Base-by-base conservation (phyloP, 2,888 invertebrate species). In the Cosmopolites sordidus region DNA sequence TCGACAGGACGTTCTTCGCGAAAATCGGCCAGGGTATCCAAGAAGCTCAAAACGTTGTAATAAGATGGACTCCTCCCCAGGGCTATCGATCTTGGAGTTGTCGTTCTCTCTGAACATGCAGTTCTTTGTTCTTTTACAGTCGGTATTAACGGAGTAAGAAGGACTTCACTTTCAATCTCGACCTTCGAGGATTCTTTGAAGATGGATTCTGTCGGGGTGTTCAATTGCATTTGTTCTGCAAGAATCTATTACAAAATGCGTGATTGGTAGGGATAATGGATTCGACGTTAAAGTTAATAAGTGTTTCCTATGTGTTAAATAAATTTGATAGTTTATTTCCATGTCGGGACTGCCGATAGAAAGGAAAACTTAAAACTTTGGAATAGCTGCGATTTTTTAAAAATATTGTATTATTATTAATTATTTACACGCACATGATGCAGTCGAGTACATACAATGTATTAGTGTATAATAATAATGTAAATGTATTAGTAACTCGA, bases 71-170 rank as follows among this genome's bases (percentile, higher is more conserved):
- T 62, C 41, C 44, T 37, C 22, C 58, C 41, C 16, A 58, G 48
- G 45, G 11, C 38, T 5, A 33, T 38, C 1, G 33, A 27, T 56
- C 42, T 39, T 18, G 18, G 43, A 14, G 37, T 51, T 11, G 12
- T 15, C 12, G 2, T 37, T n/a, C 8, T 48, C 42, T 11, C 54
- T 39, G 16, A n/a, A 12, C 4, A 18, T 12, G 16, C 43, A 16
- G 53, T 55, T 16, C 61, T 51, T 41, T 57, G 56, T 17, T 62
- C 59, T 51, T 61, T 62, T 5, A 65, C 59, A 2, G 61, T 63
- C 14, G 60, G 57, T 63, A 65, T 65, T 46, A 64, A 65, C 0
- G 67, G 67, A 1, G 64, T 64, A 5, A 64, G 51, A 17, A 60
- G 65, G 4, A 57, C 51, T 41, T 65, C 61, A 22, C 27, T 27